Percentiles rank a stretch among this genome's conserved stretches.
phyloP scores from a whole-genome alignment of 1,140 invertebrate genomes.

The Aplysia californica region DNA sequence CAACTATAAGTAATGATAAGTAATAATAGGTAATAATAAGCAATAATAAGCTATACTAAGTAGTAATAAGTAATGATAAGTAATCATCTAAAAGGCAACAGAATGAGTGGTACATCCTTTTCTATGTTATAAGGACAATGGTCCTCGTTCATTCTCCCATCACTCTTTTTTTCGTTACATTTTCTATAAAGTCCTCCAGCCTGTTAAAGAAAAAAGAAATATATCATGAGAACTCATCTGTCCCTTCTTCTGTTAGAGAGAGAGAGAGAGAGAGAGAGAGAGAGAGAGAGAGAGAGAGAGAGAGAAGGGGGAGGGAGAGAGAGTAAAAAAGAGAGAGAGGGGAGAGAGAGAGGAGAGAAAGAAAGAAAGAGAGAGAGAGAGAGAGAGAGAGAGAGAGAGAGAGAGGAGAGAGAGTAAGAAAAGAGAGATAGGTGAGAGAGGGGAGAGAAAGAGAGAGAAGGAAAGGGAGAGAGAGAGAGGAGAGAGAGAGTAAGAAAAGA shows the following conservation, averaged over 20 bases:
- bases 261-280: neutral
- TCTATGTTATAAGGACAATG: neutral
- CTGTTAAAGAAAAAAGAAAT: conserved; percentile 11
- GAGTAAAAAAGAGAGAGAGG: neutral
- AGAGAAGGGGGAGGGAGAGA: neutral
- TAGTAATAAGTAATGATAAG: too few species aligned
- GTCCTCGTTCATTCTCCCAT: neutral
- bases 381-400: neutral
- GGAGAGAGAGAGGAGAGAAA: neutral
- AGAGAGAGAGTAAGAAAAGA: too few species aligned
- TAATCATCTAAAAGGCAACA: too few species aligned
- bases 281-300: neutral
- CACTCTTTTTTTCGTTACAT: neutral
- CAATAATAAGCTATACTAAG: too few species aligned
- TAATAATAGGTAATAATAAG: too few species aligned
- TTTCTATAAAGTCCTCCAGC: neutral
- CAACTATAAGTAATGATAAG: too few species aligned
- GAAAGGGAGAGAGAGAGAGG: neutral
- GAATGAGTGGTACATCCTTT: too few species aligned
- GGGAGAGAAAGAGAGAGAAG: neutral
- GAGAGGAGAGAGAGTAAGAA: neutral
- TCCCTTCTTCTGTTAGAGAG: too few species aligned
- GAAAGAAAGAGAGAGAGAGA: neutral
- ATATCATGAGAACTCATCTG: neutral
- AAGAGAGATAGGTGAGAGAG: neutral